A percentile compares a stretch with the other conserved stretches of the same genome.
Conservation (phyloP, 1,140 invertebrate genomes). For the Hylyphantes graminicola region DNA sequence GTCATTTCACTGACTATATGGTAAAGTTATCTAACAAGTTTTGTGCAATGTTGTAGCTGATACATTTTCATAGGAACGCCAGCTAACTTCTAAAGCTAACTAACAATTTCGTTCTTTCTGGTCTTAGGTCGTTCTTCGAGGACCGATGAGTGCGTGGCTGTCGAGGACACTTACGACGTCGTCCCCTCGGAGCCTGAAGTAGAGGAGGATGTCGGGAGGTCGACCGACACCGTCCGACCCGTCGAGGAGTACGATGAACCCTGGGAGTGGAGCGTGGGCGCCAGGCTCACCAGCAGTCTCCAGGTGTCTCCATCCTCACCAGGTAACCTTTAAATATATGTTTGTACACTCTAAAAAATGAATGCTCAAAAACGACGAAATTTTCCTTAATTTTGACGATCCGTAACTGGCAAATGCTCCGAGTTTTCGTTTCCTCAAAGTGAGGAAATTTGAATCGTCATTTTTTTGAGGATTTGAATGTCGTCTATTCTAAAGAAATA, state of each 20-base stretch:
- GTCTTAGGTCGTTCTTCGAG: constrained; percentile 11
- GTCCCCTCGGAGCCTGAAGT: constrained; percentile 3
- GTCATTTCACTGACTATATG: too few relatives aligned
- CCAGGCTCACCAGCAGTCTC: constrained; percentile 48
- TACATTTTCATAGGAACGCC: not conserved
- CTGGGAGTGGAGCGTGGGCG: constrained; percentile 60
- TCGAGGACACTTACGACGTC: constrained; percentile 43
- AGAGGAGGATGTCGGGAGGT: constrained; percentile 10
- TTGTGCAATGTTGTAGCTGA: not conserved
- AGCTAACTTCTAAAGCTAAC: too few relatives aligned
- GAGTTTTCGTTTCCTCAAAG: too few relatives aligned
- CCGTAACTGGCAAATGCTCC: too few relatives aligned
- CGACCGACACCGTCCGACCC: constrained; percentile 39
- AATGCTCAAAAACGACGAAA: too few relatives aligned
- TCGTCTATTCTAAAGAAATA: too few relatives aligned
- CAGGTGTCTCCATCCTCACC: constrained; percentile 43
- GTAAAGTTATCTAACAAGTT: too few relatives aligned
- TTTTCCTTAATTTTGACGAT: too few relatives aligned
- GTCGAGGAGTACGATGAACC: constrained; percentile 58
- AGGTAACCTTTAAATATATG: constrained; percentile 20
- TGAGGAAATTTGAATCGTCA: too few relatives aligned
- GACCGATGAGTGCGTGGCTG: not conserved
- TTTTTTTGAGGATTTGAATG: too few relatives aligned
- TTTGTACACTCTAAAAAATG: too few relatives aligned
- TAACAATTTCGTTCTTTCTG: not conserved